Base-by-base conservation (phyloP, 2,797 vertebrate genomes). In the Diplodus sargus region DNA sequence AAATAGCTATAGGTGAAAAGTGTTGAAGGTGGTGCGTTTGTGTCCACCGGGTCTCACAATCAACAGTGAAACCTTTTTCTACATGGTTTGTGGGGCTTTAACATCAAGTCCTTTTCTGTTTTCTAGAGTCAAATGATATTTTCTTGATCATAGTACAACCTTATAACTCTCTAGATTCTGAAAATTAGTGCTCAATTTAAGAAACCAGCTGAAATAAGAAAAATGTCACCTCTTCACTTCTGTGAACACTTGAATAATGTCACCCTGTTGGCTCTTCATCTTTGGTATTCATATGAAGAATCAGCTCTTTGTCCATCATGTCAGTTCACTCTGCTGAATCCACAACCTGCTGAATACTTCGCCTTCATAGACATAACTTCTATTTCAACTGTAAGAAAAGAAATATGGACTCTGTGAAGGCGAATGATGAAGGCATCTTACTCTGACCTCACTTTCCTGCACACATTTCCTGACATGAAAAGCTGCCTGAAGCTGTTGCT, bases 361-460 rank as follows among this genome's bases (percentile, higher is more conserved):
- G 51, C 45, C 51, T 30, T 4, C 1, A 10, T 20, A 2, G 34
- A 18, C 20, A 6, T 25, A 12, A 53, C 64, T 28, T 74, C 59
- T 23, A 25, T 53, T 70, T 66, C 45, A 67, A 10, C 54, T 49
- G 61, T 5, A 23, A 70, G 57, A 65, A 61, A 60, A 74, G 69
- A 74, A 70, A 74, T 22, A 42, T 22, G 56, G 54, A 74, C 22
- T 48, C 48, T 20, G 22, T 43, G 22, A 43, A 53, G 15, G 74
- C 5, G 7, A 47, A 25, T 51, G 56, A 75, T 75, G 71, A 67
- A 28, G 53, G 20, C 28, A 4, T 61, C 60, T 16, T 59, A 48
- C 18, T 47, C 69, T 73, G 82, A 60, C 63, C 68, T 54, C 0
- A 11, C 51, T 4, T 75, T 14, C 23, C 34, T 68, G 70, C 18